Evolutionary conservation across 2,888 invertebrate genomes (phyloP).

Genomic region (Cenopis cana): DNA sequence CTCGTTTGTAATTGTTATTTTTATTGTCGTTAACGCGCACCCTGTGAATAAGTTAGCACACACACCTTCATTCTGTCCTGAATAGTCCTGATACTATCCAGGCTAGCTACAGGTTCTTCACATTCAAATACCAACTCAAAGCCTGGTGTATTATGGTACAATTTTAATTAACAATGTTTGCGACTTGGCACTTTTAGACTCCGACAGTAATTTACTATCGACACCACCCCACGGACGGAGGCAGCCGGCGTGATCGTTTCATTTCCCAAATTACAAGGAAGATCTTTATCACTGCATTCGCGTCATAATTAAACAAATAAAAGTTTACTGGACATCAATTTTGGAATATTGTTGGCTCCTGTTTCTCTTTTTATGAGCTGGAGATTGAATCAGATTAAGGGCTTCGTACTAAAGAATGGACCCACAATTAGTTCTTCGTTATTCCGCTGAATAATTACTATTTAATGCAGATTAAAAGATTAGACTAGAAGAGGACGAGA

Average conservation of each 20-base stretch:
- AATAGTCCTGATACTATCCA: neutral
- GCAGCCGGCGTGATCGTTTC: conserved; percentile 71
- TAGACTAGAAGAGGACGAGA: too few species aligned
- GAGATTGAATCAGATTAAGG: conserved; percentile 1
- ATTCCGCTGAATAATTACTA: neutral
- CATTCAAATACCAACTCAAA: conserved; percentile 10
- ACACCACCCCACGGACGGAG: conserved; percentile 49
- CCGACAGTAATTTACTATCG: conserved; percentile 57
- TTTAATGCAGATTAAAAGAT: too few species aligned
- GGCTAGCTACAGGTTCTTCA: neutral
- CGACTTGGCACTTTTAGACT: neutral
- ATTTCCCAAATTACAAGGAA: conserved; percentile 70
- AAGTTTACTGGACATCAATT: conserved; percentile 55
- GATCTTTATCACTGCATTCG: conserved; percentile 63
- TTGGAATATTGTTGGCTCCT: conserved; percentile 14
- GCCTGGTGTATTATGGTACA: neutral
- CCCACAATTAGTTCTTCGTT: neutral
- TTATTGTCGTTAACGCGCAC: conserved; percentile 70
- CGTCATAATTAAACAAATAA: conserved; percentile 46
- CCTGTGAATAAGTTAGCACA: conserved; percentile 64
- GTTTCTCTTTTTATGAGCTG: conserved; percentile 10
- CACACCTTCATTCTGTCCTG: conserved; percentile 52
- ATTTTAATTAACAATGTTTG: conserved; percentile 1
- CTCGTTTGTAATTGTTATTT: conserved; percentile 68
- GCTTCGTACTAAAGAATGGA: neutral